Base-by-base conservation (phyloP, 1,140 invertebrate genomes). In the Thaumetopoea pityocampa region DNA sequence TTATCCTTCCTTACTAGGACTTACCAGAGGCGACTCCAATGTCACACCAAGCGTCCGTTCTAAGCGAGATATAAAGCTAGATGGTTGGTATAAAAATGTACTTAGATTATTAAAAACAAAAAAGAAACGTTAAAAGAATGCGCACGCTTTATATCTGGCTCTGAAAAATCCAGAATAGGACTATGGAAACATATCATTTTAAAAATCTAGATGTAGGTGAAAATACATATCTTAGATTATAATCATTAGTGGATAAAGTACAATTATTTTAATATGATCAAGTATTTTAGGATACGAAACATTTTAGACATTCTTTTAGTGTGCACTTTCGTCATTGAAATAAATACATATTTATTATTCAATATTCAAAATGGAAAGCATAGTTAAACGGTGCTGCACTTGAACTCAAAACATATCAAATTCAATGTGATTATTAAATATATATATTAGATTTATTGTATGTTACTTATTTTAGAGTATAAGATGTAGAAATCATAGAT, bases 101-200 rank as follows among this genome's bases (percentile, higher is more conserved):
- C 57, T 62, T 72, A 74, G 61, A 57, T 66, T 64, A 52, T 50
- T 49, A 60, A 54, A 49, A 52, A 53, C 46, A 55, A 50, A 53
- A 57, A 71, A 68, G 53, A 74, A 72, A 56, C 53, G 57, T 56
- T 63, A 52, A 79, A 74, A 76, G 77, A 83, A 83, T 76, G 77
- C 67, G 72, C 67, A 63, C 77, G 79, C 79, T 83, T 83, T 81
- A 79, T 81, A 78, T 81, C 74, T 81, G 69, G 74, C 77, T 81
- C 79, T 70, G 65, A 62, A 67, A 69, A 67, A 65, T 76, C 72
- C 79, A 76, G 67, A 69, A 64, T 76, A 79, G 77, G 79, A 79
- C 79, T 74, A 83, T 59, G 60, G 63, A 68, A 62, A 76, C 77
- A 81, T 83, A 82, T 83, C 74, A 74, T 66, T 73, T 26, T 72